These are phyloP conservation scores for Oedothorax gibbosus DNA, from an alignment of 1,140 invertebrate species.

Conservation along the genomic window DNA sequence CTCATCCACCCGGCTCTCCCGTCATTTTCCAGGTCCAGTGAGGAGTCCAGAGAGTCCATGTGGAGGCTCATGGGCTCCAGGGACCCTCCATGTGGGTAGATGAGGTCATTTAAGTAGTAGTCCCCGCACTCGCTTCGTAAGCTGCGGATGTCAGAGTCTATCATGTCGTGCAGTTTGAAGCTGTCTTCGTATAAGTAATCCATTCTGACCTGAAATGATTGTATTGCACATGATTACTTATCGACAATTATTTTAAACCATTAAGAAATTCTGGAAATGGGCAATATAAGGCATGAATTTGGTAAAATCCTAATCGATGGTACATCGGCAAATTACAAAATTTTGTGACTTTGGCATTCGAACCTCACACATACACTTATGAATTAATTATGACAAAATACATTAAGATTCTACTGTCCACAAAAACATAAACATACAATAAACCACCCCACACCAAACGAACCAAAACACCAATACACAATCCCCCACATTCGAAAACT, in stretches of 20 bases:
- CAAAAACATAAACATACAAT: too few species aligned
- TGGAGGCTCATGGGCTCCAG: constrained; percentile 7
- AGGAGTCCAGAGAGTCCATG: constrained; percentile 15
- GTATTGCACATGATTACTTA: too few species aligned
- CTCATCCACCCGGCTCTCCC: constrained; percentile 15
- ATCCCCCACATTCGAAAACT: too few species aligned
- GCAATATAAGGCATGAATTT: background rate
- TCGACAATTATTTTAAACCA: too few species aligned
- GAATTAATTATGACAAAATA: too few species aligned
- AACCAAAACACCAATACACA: too few species aligned
- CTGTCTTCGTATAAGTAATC: constrained; percentile 43
- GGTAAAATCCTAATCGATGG: background rate
- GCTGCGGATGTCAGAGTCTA: constrained; percentile 84
- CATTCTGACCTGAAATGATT: constrained; percentile 19
- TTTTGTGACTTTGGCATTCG: too few species aligned
- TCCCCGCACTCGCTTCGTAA: constrained; percentile 16
- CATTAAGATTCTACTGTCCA: too few species aligned
- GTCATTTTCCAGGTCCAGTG: constrained; percentile 62
- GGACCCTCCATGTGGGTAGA: background rate
- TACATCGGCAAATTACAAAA: too few species aligned
- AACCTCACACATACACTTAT: too few species aligned
- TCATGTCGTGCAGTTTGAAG: constrained; percentile 73
- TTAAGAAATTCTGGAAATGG: too few species aligned
- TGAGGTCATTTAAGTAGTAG: constrained; percentile 8
- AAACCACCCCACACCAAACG: too few species aligned